Conservation (phyloP, 2,113 vertebrate genomes). For the Microtus montanus region DNA sequence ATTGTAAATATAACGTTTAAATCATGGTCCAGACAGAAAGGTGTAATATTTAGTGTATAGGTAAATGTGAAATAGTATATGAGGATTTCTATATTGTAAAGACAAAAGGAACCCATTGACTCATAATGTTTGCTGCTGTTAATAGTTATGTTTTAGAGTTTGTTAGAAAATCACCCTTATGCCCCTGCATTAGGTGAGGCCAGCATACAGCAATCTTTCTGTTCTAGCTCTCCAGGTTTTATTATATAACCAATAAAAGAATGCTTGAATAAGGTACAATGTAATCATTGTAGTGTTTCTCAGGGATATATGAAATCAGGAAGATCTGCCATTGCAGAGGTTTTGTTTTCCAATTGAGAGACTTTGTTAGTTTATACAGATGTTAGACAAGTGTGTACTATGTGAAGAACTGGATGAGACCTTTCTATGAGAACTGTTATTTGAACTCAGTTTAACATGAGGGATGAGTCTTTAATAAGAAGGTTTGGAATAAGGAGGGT, state of each 20-base stretch:
- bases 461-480: not conserved
- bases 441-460: not conserved
- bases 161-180: not conserved
- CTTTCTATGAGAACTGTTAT: not conserved
- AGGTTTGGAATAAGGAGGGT: not conserved
- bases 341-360: slow-evolving; percentile 43
- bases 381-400: slow-evolving; percentile 2
- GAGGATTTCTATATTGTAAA: not conserved
- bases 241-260: not conserved
- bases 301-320: slow-evolving; percentile 36
- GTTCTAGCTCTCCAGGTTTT: not conserved
- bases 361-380: not conserved
- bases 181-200: not conserved
- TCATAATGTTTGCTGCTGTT: slow-evolving; percentile 27
- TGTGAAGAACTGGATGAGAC: not conserved
- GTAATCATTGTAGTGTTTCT: slow-evolving; percentile 38
- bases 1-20: not conserved
- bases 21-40: slow-evolving; percentile 16
- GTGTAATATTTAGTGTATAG: not conserved
- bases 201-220: not conserved
- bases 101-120: not conserved
- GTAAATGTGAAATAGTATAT: slow-evolving; percentile 6
- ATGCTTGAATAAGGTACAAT: not conserved
- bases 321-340: not conserved
- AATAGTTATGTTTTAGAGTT: slow-evolving; percentile 27